These are phyloP conservation scores for Acanthurus leucopareius DNA, from an alignment of 2,797 vertebrate genomes.

Conservation along the genomic window DNA sequence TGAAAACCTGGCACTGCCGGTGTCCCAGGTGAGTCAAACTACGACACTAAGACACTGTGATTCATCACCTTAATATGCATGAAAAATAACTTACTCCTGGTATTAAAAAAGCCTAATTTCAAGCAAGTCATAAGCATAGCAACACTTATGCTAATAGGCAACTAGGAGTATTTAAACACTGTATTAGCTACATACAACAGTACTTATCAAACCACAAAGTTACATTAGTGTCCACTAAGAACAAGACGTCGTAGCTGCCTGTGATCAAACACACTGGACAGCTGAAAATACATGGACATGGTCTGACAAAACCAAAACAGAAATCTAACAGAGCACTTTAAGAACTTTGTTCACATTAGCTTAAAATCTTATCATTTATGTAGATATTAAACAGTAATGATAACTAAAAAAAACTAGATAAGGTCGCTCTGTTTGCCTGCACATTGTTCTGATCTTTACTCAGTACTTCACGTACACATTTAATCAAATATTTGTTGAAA, in stretches of 20 bases:
- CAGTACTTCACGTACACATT: background rate
- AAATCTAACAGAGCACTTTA: background rate
- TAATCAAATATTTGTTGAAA: constrained; percentile 7
- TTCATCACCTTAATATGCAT: background rate
- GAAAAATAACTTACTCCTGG: constrained; percentile 6
- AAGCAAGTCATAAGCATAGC: constrained; percentile 5
- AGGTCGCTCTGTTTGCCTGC: background rate
- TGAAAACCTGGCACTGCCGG: constrained; percentile 88
- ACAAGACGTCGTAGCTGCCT: constrained; percentile 1
- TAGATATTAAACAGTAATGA: background rate
- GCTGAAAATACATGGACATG: too few relatives aligned
- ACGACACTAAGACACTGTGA: background rate
- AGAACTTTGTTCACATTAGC: background rate
- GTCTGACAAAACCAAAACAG: background rate
- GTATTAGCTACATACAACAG: background rate
- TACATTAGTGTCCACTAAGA: background rate
- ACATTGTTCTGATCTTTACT: background rate
- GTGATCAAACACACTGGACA: background rate
- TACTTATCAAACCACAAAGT: background rate
- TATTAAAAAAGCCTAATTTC: constrained; percentile 18
- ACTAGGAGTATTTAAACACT: constrained; percentile 15
- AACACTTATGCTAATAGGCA: constrained; percentile 18
- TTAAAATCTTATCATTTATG: background rate
- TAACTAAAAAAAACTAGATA: background rate
- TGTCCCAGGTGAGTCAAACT: constrained; percentile 73